Base-by-base conservation (phyloP, 2,888 invertebrate species). In the Teleogryllus oceanicus region DNA sequence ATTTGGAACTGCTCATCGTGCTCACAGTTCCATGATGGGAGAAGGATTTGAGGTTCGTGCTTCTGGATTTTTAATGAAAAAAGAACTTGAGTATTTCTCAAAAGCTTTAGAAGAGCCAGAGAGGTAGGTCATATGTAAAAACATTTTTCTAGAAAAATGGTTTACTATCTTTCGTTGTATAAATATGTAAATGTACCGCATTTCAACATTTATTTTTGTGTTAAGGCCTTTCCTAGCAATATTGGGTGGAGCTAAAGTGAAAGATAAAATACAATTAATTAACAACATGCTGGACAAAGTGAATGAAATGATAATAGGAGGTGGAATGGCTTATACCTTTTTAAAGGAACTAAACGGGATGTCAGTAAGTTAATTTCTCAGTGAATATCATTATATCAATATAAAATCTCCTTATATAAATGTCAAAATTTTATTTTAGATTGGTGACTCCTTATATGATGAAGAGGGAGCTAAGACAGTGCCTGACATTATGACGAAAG, bases 241-340 rank as follows among this genome's bases (percentile, higher is more conserved):
- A 85, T 91, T 99, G 83, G 99, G 99, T 82, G 99, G 99, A 81
- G 99, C 99, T 75, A 99, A 99, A 88, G 99, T 99, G 1, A 97
- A 98, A 16, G 99, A 99, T 87, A 99, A 99, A 88, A 99, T 99
- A 85, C 94, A 94, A 85, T 89, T 99, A 79, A 99, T 99, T 86
- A 97, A 98, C 86, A 99, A 99, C 88, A 88, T 99, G 84, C 88
- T 99, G 84, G 98, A 98, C 86, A 98, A 98, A 89, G 99, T 99
- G 0, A 93, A 99, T 86, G 98, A 98, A 88, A 99, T 99, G 98
- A 98, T 99, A 84, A 98, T 99, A 86, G 98, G 97, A 50, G 99
- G 99, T 80, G 99, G 99, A 81, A 99, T 99, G 99, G 97, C 98
- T 1, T 99, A 96, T 87, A 99, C 99, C 80, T 99, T 99, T 89